phyloP scores from a whole-genome alignment of 1,140 invertebrate genomes.

The Drosophila neocordata region DNA sequence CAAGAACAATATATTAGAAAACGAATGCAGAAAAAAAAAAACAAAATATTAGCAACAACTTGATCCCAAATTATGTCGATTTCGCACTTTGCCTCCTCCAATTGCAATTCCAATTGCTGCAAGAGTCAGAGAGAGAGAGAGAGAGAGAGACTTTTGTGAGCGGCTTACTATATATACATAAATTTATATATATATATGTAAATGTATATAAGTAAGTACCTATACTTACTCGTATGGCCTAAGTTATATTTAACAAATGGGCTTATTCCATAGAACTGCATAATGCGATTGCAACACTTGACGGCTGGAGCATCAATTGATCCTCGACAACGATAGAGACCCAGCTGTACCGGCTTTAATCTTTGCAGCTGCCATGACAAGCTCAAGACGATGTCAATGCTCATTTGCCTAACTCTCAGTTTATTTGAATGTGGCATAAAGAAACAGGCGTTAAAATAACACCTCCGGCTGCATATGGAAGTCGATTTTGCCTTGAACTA shows the following conservation, averaged over 20 bases:
- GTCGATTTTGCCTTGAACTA: slow-evolving; percentile 58
- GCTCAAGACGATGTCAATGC: slow-evolving; percentile 21
- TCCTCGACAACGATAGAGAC: slow-evolving; percentile 34
- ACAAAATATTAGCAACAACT: slow-evolving; percentile 57
- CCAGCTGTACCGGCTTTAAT: slow-evolving; percentile 19
- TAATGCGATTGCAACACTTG: slow-evolving; percentile 45
- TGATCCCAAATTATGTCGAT: slow-evolving; percentile 52
- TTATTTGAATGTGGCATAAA: slow-evolving; percentile 21
- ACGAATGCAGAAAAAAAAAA: slow-evolving; percentile 36
- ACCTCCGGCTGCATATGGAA: slow-evolving; percentile 26
- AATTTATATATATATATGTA: no score
- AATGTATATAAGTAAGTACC: no score
- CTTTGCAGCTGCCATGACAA: slow-evolving; percentile 53
- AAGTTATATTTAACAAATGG: slow-evolving; percentile 44
- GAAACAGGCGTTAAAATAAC: slow-evolving; percentile 39
- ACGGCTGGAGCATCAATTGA: slow-evolving; percentile 48
- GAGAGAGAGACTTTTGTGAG: slow-evolving; percentile 34
- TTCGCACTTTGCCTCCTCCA: slow-evolving; percentile 47
- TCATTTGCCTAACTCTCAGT: slow-evolving; percentile 34
- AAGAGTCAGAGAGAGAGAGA: not conserved
- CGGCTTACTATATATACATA: slow-evolving; percentile 13
- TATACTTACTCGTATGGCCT: slow-evolving; percentile 12
- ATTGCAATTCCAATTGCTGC: slow-evolving; percentile 37
- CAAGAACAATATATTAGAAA: slow-evolving; percentile 52
- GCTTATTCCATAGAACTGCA: slow-evolving; percentile 56